Evolutionary conservation across 2,113 vertebrate genomes (phyloP), one percentile per base, ranked within the genome.

Genomic region (Megaceryle maxima): DNA sequence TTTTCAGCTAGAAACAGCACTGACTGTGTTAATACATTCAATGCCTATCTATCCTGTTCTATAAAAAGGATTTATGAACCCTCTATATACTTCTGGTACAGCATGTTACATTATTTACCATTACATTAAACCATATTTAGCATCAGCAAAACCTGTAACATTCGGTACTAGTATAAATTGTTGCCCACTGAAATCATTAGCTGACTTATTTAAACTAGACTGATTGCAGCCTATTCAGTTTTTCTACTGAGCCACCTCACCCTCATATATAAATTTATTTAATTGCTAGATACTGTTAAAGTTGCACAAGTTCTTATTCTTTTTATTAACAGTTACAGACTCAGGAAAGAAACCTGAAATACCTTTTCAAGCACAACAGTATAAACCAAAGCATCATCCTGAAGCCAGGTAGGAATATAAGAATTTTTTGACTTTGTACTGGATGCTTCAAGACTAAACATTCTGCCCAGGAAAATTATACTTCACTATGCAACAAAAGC

Each of bases 331-430:
- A 88, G 74, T n/a, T 77, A 43, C 78, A 92, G 72, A 53, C 53
- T n/a, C 64, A 25, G 31, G 16, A 22, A 92, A 76, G 72, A 87
- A 86, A 64, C 24, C 41, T 37, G 91, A 88, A 88, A 41, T 35
- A 73, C 2, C 56, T 78, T 81, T 77, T 89, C 67, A 14, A 94
- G 43, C 51, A 78, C 78, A 92, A 43, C 41, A 83, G 43, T 39
- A 68, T 39, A 77, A 87, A 63, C 19, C 37, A 68, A 88, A 84
- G 35, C 72, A 88, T 72, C 29, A 57, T 81, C 43, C 72, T 83
- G 82, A 91, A 88, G 22, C 37, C 84, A 94, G 97, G 97, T 97
- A 97, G 46, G 96, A 94, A 90, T 48, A 17, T 6, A 82, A 79
- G 39, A 83, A 95, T 74, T 79, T 62, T 2, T 59, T 55, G 28